Base-by-base conservation (phyloP, 2,888 invertebrate genomes). In the Myathropa florea region DNA sequence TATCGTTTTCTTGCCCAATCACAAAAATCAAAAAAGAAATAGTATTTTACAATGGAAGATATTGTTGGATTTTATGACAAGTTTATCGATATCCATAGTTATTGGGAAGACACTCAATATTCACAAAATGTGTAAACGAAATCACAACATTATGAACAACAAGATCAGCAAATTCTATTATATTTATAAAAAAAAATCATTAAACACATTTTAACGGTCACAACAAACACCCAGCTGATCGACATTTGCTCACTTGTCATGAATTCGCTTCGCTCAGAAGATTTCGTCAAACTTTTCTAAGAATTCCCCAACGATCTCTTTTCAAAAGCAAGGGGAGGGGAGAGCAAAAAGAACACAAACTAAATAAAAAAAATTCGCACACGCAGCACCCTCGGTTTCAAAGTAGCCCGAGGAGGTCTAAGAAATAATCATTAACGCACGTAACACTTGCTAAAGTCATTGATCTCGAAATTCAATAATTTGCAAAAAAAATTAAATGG, bases 381-480 rank as follows among this genome's bases (percentile, higher is more conserved):
- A 64, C 73, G 73, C 64, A 65, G 57, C 39, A n/a, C 36, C 55
- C 57, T 39, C 26, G 14, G 18, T 7, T 12, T 64, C 12, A 70
- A 26, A 60, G n/a, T 18, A 36, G 36, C 63, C 14, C 30, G 30
- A 12, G 26, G 3, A 28, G 12, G 39, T 61, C 23, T 57, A 63
- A 57, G 39, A 36, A 28, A 63, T 24, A 76, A 78, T 12, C 57
- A 59, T 30, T 57, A 72, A 57, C 63, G 36, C 78, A 60, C 72
- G 57, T 64, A 71, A 65, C 33, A 71, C 61, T 18, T 30, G 28
- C 61, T 23, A 33, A 80, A 60, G 79, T 80, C 79, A 73, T 67
- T 80, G 79, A 72, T 80, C 79, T 80, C 72, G 33, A 67, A 67
- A 72, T 61, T 46, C 72, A 23, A 80, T 80, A 59, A 72, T 30